Evolutionary conservation across 2,888 invertebrate species (phyloP), one percentile per base, ranked within the genome.

Genomic region (Drosophila nigricruria): DNA sequence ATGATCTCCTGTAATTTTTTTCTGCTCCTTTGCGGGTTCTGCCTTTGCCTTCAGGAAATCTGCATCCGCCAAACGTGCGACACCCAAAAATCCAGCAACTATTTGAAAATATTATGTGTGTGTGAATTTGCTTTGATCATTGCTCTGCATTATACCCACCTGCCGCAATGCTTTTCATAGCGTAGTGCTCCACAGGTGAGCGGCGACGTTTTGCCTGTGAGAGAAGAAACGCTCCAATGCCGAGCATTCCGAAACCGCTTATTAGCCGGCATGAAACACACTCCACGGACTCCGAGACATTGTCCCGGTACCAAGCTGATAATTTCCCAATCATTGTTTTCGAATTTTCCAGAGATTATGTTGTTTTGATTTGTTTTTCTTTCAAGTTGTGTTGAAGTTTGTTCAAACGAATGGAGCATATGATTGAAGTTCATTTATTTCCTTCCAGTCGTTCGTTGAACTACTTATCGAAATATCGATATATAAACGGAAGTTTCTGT

Each of bases 201-300:
- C 68, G 77, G 91, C 94, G 90, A 92, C 94, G 88, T 94, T 94
- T 93, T 92, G 94, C 91, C 93, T 94, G 93, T 76, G 94, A 93
- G 5, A 93, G 94, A 1, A 96, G 91, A 79, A 95, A 96, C 69
- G 93, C 93, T 71, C 95, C 95, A 68, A 95, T 95, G 0, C 95
- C 95, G 32, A 95, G 89, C 40, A 95, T 92, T 8, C 95, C 95
- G 10, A 93, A 91, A 8, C 95, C 94, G 65, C 95, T 94, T 0
- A 95, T 92, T 23, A 95, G 75, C 83, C 95, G 94, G 82, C 96
- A 96, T 0, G 93, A 92, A 8, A 94, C 79, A 73, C 96, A 96
- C 82, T 95, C 95, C 18, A 72, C 77, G 14, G 71, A 63, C 27
- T 61, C 79, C 5, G 87, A 76, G 0, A 71, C 66, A 38, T 86